Percentiles rank a stretch among this genome's conserved stretches.
These are phyloP conservation scores for Drosophila repleta DNA, from an alignment of 1,140 invertebrate species.

Conservation along the genomic window DNA sequence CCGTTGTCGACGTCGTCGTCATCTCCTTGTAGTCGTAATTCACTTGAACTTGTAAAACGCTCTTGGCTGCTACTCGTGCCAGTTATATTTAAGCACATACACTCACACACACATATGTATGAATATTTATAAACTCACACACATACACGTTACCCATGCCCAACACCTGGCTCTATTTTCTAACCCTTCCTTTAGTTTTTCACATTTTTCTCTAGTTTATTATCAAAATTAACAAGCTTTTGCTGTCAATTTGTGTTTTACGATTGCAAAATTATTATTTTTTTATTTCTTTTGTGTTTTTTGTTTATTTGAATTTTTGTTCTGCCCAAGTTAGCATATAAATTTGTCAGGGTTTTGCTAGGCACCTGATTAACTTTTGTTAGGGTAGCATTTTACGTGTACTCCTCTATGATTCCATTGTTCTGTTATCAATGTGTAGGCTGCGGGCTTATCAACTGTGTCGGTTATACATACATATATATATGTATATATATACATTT, in stretches of 20 bases:
- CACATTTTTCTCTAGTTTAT: conserved; percentile 75
- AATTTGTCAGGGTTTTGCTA: conserved; percentile 28
- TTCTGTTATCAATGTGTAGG: conserved; percentile 33
- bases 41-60: conserved; percentile 78
- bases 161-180: neutral
- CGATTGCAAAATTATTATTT: conserved; percentile 23
- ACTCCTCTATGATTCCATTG: conserved; percentile 5
- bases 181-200: conserved; percentile 33
- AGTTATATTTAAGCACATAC: conserved; percentile 14
- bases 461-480: conserved; percentile 29
- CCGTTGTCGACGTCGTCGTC: conserved; percentile 30
- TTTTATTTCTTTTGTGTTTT: conserved; percentile 41
- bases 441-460: conserved; percentile 41
- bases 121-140: no score
- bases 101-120: neutral
- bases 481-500: neutral
- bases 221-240: conserved; percentile 76
- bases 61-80: conserved; percentile 52
- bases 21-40: conserved; percentile 68
- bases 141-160: neutral
- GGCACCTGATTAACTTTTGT: conserved; percentile 48
- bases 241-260: conserved; percentile 73
- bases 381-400: conserved; percentile 33
- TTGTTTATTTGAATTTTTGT: conserved; percentile 45
- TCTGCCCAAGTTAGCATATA: conserved; percentile 24